A percentile compares a stretch with the other conserved stretches of the same genome.
phyloP scores from a whole-genome alignment of 2,888 invertebrate genomes.

The Cyclophora albipunctata region DNA sequence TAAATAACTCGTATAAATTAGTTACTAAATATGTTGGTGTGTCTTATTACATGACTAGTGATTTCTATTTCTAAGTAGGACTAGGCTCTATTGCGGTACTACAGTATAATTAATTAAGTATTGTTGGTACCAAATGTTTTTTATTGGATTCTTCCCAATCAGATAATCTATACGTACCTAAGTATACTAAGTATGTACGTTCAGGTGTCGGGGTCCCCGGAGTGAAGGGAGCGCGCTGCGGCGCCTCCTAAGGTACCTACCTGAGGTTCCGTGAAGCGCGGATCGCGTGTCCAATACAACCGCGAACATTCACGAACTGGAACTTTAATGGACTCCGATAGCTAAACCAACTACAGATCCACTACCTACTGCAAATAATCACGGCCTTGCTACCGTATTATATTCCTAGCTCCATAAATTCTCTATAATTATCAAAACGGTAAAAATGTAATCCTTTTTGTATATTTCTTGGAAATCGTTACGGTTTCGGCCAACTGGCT shows the following conservation, averaged over 20 bases:
- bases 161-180: too few relatives aligned
- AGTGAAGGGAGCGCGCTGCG: constrained; percentile 5
- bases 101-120: too few relatives aligned
- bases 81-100: too few relatives aligned
- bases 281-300: constrained; percentile 56
- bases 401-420: constrained; percentile 8
- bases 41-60: too few relatives aligned
- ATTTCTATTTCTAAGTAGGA: too few relatives aligned
- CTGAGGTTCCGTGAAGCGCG: constrained; percentile 60
- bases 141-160: too few relatives aligned
- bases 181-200: too few relatives aligned
- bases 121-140: too few relatives aligned
- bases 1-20: too few relatives aligned
- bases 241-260: constrained; percentile 37
- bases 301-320: constrained; percentile 44
- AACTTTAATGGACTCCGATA: constrained; percentile 37
- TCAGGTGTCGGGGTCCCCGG: too few relatives aligned
- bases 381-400: constrained; percentile 19
- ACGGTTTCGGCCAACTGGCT: constrained; percentile 1
- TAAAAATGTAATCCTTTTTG: constrained; percentile 11
- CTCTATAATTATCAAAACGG: constrained; percentile 14
- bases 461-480: constrained; percentile 8
- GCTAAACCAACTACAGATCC: constrained; percentile 32
- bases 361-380: constrained; percentile 20
- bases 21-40: too few relatives aligned